Evolutionary conservation across 2,888 invertebrate genomes (phyloP).

Genomic region (Hoplodrina ambigua): DNA sequence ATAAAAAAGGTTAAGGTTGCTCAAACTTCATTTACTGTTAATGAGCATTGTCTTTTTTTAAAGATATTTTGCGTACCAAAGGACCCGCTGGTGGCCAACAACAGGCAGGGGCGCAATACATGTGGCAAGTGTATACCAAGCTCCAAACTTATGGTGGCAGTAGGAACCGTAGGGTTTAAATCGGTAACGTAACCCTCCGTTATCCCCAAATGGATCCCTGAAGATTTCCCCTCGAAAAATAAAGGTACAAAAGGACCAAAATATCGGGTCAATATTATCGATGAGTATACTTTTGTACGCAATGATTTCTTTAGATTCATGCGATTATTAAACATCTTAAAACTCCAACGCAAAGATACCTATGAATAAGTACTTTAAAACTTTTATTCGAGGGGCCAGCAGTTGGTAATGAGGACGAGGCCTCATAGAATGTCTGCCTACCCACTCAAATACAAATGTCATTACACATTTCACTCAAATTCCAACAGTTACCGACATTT

Average conservation of each 20-base stretch:
- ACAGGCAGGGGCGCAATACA: too few species aligned
- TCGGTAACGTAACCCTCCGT: too few species aligned
- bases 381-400: background rate
- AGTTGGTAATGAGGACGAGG: slow-evolving; percentile 28
- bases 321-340: background rate
- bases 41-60: background rate
- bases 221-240: too few species aligned
- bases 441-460: slow-evolving; percentile 45
- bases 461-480: slow-evolving; percentile 49
- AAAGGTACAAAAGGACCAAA: background rate
- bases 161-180: too few species aligned
- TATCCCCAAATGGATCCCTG: too few species aligned
- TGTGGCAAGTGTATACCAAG: too few species aligned
- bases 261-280: background rate
- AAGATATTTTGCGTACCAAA: background rate
- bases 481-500: slow-evolving; percentile 13
- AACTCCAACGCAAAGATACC: background rate
- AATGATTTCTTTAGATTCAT: too few species aligned
- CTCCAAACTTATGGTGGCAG: too few species aligned
- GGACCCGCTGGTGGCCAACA: background rate
- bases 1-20: slow-evolving; percentile 9
- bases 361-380: slow-evolving; percentile 1
- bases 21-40: background rate
- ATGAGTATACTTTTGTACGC: background rate
- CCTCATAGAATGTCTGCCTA: slow-evolving; percentile 20